Evolutionary conservation across 2,113 vertebrate species (phyloP), one percentile per base, ranked within the genome.

Genomic region (Coptodon rendalli): DNA sequence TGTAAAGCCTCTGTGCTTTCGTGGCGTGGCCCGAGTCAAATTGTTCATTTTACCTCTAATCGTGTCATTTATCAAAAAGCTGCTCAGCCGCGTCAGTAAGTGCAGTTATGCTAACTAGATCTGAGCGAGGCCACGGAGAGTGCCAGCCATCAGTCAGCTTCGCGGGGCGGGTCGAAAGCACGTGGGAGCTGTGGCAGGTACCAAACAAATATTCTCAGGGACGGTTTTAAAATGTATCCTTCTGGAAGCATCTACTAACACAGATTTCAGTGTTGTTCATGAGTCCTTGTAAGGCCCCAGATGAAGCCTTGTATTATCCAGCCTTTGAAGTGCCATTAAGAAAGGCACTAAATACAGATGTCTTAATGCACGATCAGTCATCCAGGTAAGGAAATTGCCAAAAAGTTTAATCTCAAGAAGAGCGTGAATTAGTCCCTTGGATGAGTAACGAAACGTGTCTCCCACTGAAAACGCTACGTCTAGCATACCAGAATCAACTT

Each of bases 21-120:
- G 95, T 96, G 97, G 96, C 96, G 96, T 96, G 97, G 97, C 97
- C 92, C 95, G 93, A 97, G 90, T 97, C 96, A 97, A 97, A 97
- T 96, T 97, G 96, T 97, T 98, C 97, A 97, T 97, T 98, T 97
- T 97, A 97, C 95, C 95, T 97, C 96, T 98, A 98, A 98, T 98
- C 97, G 96, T 96, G 97, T 97, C 97, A 97, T 99, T 98, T 97
- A 97, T 98, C 98, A 98, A 97, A 97, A 97, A 92, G 96, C 95
- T 95, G 96, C 96, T 95, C 96, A 95, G 97, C 96, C 97, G 96
- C 96, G 95, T 97, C 97, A 95, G 93, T 95, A 93, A 95, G 95
- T 95, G 96, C 96, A 95, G 96, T 95, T 96, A 95, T 94, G 96
- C 95, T 97, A 96, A 97, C 92, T 40, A 92, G 89, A 90, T 90